Evolutionary conservation across 2,113 vertebrate species (phyloP).

Genomic region (Cyphomyrus plagiostoma): DNA sequence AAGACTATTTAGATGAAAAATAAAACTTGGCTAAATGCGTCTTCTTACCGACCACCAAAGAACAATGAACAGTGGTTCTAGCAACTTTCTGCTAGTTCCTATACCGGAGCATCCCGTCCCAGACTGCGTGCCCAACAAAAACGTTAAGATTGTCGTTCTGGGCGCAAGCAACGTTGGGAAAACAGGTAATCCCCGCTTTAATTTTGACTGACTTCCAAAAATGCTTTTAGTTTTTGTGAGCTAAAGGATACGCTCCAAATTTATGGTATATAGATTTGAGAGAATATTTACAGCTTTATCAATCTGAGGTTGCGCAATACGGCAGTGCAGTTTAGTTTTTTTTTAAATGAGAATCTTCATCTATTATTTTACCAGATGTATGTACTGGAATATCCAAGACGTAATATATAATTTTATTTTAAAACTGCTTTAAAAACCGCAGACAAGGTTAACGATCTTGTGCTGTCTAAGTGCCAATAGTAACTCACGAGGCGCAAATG

Average conservation of each 20-base stretch:
- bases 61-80: constrained; percentile 77
- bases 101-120: constrained; percentile 77
- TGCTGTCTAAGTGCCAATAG: background rate
- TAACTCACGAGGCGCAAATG: background rate
- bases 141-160: constrained; percentile 82
- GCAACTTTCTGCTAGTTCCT: constrained; percentile 81
- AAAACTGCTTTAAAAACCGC: background rate
- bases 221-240: background rate
- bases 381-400: background rate
- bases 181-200: constrained; percentile 63
- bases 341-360: background rate
- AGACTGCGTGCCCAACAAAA: constrained; percentile 76
- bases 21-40: constrained; percentile 54
- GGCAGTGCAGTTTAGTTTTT: background rate
- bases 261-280: background rate
- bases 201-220: background rate
- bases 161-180: constrained; percentile 82
- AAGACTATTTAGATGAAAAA: constrained; percentile 7
- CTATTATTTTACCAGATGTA: background rate
- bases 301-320: background rate
- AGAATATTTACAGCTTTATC: background rate
- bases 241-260: background rate
- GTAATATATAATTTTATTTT: background rate
- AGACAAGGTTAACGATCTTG: background rate
- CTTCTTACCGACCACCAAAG: constrained; percentile 49